phyloP scores from a whole-genome alignment of 2,888 invertebrate genomes.

The Scrobipalpa atriplicella region DNA sequence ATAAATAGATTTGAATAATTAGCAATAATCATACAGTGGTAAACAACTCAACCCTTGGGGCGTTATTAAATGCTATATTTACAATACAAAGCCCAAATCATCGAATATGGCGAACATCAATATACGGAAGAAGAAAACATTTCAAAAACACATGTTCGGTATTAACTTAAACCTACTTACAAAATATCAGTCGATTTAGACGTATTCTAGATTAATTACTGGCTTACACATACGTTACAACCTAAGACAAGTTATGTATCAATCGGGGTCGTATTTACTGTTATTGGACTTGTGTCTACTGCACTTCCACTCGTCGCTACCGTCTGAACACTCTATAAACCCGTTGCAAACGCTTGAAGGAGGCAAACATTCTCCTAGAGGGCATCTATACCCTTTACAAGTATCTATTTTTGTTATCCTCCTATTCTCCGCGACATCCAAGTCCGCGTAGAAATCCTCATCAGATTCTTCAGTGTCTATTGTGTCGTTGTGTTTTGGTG shows the following conservation, averaged over 20 bases:
- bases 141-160: slow-evolving; percentile 19
- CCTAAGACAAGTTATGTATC: slow-evolving; percentile 40
- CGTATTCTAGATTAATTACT: slow-evolving; percentile 62
- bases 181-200: slow-evolving; percentile 77
- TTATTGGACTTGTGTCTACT: slow-evolving; percentile 49
- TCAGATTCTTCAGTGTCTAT: slow-evolving; percentile 45
- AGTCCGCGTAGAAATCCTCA: slow-evolving; percentile 67
- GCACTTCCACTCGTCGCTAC: slow-evolving; percentile 88
- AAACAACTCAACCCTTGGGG: slow-evolving; percentile 54
- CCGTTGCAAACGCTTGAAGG: slow-evolving; percentile 89
- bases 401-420: slow-evolving; percentile 59
- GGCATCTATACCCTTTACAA: slow-evolving; percentile 88
- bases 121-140: slow-evolving; percentile 21
- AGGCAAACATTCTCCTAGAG: slow-evolving; percentile 88
- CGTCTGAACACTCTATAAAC: slow-evolving; percentile 89
- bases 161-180: slow-evolving; percentile 64
- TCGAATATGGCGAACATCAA: slow-evolving; percentile 51
- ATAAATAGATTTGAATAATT: slow-evolving; percentile 63
- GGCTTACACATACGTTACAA: slow-evolving; percentile 56
- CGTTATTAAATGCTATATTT: slow-evolving; percentile 62
- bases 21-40: slow-evolving; percentile 52
- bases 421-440: slow-evolving; percentile 72
- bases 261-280: slow-evolving; percentile 64
- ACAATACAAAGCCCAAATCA: slow-evolving; percentile 65
- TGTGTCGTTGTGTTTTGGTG: slow-evolving; percentile 53